A percentile compares a stretch with the other conserved stretches of the same genome.
Conservation (phyloP, 2,113 vertebrate genomes). For the Lycaon pictus region DNA sequence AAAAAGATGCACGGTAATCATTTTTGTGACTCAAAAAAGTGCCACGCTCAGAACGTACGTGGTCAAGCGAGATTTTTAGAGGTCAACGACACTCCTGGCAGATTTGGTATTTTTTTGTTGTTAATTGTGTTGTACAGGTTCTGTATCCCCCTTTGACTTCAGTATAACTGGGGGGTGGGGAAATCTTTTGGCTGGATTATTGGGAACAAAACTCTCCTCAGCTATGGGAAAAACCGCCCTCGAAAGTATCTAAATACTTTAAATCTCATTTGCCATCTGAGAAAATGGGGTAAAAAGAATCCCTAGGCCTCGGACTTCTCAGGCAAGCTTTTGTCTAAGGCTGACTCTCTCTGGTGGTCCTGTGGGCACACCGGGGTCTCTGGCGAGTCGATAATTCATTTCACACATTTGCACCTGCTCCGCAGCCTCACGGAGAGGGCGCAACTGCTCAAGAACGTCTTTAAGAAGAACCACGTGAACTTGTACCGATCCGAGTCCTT, state of each 20-base stretch:
- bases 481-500: slow-evolving; percentile 96
- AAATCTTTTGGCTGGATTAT: slow-evolving; percentile 29
- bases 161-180: neutral
- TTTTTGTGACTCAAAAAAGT: neutral
- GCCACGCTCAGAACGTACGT: neutral
- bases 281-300: slow-evolving; percentile 51
- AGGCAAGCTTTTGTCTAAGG: slow-evolving; percentile 59
- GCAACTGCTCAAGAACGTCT: slow-evolving; percentile 98
- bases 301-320: neutral
- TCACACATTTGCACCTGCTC: slow-evolving; percentile 57
- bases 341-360: neutral
- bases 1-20: neutral
- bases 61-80: slow-evolving; percentile 18
- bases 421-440: slow-evolving; percentile 96
- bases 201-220: neutral
- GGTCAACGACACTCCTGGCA: neutral
- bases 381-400: slow-evolving; percentile 62
- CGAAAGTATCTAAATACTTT: neutral
- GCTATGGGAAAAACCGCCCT: neutral
- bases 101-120: neutral
- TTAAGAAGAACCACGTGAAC: slow-evolving; percentile 98
- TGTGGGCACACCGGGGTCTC: neutral
- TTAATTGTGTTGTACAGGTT: neutral
- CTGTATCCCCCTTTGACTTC: slow-evolving; percentile 3
- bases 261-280: slow-evolving; percentile 46